Percentiles rank a stretch among this genome's conserved stretches.
Conservation (phyloP, 2,797 vertebrate species). For the Acomys russatus region DNA sequence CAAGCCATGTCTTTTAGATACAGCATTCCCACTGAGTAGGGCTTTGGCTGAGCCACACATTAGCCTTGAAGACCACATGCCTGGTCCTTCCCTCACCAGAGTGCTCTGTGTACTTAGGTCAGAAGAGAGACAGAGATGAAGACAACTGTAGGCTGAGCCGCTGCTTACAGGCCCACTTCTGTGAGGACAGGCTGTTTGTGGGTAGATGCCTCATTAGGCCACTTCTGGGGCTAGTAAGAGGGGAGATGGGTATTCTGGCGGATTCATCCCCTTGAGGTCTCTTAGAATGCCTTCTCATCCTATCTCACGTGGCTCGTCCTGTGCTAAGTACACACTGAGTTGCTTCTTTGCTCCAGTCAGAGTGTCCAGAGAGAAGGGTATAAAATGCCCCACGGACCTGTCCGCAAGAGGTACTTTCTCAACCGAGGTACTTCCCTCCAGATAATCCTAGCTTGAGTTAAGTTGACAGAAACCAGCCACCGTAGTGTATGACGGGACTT, state of each 20-base stretch:
- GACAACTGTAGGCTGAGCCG: rapidly evolving
- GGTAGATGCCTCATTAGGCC: no score
- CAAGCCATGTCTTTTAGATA: background rate
- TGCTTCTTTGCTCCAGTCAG: background rate
- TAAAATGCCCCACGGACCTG: background rate
- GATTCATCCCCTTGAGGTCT: background rate
- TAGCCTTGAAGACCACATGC: background rate
- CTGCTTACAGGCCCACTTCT: rapidly evolving
- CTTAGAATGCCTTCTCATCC: background rate
- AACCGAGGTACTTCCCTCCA: background rate
- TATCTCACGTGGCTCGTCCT: background rate
- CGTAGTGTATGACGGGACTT: background rate
- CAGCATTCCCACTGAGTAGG: no score
- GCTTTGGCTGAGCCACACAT: background rate
- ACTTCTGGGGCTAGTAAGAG: no score
- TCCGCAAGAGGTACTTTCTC: background rate
- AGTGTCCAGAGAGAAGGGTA: background rate
- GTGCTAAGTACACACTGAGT: background rate
- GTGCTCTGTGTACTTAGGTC: background rate
- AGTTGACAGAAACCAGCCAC: background rate
- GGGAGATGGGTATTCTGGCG: background rate
- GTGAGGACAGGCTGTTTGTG: background rate
- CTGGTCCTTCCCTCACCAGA: background rate
- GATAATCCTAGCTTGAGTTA: background rate
- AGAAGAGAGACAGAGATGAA: background rate